phyloP scores from a whole-genome alignment of 2,888 invertebrate species.

The Tinea semifulvella region DNA sequence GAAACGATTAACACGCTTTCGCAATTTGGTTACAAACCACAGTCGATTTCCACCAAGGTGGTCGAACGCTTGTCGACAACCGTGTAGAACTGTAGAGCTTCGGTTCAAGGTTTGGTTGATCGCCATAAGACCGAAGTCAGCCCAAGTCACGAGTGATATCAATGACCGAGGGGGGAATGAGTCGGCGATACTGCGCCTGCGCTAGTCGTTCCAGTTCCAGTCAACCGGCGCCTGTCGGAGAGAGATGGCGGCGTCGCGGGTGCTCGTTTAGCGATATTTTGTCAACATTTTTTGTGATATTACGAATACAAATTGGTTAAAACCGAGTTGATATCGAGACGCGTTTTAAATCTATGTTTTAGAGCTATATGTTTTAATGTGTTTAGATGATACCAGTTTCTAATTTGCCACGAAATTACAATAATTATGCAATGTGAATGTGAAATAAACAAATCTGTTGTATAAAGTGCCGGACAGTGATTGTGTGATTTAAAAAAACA shows the following conservation, averaged over 20 bases:
- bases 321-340: background rate
- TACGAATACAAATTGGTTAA: slow-evolving; percentile 2
- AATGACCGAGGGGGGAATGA: slow-evolving; percentile 2
- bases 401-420: slow-evolving; percentile 1
- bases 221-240: slow-evolving; percentile 1
- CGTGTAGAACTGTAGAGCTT: too few species aligned
- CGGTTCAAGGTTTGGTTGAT: background rate
- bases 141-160: background rate
- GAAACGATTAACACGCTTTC: too few species aligned
- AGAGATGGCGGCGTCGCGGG: background rate
- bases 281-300: background rate
- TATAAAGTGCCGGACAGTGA: background rate
- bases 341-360: too few species aligned
- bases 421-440: slow-evolving; percentile 11
- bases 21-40: too few species aligned
- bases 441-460: slow-evolving; percentile 5
- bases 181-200: slow-evolving; percentile 2
- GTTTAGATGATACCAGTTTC: too few species aligned
- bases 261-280: background rate
- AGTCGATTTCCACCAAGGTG: too few species aligned
- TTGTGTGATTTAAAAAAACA: background rate
- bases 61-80: too few species aligned
- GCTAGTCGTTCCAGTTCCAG: background rate
- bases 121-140: background rate
- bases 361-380: too few species aligned